These are phyloP conservation scores for Bufo bufo DNA, from an alignment of 2,113 vertebrate genomes.

Conservation along the genomic window DNA sequence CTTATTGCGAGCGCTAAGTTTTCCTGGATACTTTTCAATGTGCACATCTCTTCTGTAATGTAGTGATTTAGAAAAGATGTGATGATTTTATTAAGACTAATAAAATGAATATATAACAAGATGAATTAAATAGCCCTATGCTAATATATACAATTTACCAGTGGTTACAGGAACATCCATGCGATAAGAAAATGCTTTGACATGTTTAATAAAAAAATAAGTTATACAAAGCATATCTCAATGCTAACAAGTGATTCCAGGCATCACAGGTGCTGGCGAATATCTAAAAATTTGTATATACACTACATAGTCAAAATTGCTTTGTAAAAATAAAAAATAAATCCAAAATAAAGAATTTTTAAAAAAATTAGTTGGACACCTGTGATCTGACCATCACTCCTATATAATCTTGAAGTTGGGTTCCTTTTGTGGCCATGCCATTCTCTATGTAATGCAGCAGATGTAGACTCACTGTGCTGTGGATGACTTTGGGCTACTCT, in stretches of 20 bases:
- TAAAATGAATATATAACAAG: constrained; percentile 7
- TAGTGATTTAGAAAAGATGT: not conserved
- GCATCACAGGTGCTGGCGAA: not conserved
- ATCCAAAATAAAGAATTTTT: too few relatives aligned
- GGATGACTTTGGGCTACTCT: too few relatives aligned
- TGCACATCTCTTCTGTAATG: not conserved
- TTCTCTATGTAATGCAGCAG: too few relatives aligned
- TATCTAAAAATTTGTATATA: too few relatives aligned
- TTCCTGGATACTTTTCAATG: not conserved
- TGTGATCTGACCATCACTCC: too few relatives aligned
- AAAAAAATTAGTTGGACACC: too few relatives aligned
- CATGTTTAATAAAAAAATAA: not conserved
- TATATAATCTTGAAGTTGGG: too few relatives aligned
- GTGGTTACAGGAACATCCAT: not conserved
- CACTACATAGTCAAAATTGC: too few relatives aligned
- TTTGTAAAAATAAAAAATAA: too few relatives aligned
- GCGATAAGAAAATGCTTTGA: not conserved
- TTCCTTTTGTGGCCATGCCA: too few relatives aligned
- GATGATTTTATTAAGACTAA: not conserved
- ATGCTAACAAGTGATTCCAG: not conserved
- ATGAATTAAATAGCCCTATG: constrained; percentile 10
- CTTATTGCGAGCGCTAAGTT: not conserved
- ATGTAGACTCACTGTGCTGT: too few relatives aligned
- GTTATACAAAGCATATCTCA: not conserved
- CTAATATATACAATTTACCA: constrained; percentile 16